Percentiles rank a stretch among this genome's conserved stretches.
phyloP scores from a whole-genome alignment of 2,113 vertebrate species.

The Arenaria interpres region DNA sequence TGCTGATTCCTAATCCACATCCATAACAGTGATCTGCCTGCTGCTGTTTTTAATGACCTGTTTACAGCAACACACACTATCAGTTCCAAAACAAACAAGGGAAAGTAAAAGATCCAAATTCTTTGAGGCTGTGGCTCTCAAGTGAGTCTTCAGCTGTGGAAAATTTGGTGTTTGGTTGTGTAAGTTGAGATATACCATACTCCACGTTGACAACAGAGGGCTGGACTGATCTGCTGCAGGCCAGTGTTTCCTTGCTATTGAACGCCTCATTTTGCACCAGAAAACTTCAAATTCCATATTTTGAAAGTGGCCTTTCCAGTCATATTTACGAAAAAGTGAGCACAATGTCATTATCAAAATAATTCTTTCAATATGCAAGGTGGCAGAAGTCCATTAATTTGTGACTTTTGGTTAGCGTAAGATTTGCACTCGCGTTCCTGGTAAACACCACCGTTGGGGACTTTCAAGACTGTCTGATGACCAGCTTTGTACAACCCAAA shows the following conservation, averaged over 20 bases:
- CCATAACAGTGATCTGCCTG: not conserved
- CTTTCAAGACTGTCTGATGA: not conserved
- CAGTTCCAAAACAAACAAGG: not conserved
- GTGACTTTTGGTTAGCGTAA: not conserved
- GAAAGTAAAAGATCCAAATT: not conserved
- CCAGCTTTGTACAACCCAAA: not conserved
- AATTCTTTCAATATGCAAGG: not conserved
- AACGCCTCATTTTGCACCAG: not conserved
- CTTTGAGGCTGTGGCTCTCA: not conserved
- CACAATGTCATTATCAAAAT: not conserved
- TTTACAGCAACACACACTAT: not conserved
- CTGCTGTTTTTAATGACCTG: not conserved
- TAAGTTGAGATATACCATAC: not conserved
- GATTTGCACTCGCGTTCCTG: not conserved
- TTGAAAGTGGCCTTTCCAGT: not conserved
- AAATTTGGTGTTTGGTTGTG: not conserved
- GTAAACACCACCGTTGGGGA: not conserved
- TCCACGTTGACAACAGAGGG: rapidly evolving
- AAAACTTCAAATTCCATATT: not conserved
- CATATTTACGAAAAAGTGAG: not conserved
- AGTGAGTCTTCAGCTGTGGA: not conserved
- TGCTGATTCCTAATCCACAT: not conserved
- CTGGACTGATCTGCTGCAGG: not conserved
- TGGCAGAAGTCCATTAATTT: not conserved
- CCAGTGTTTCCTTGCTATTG: not conserved